Conservation (phyloP, 1,140 invertebrate genomes). For the Chionoecetes opilio region DNA sequence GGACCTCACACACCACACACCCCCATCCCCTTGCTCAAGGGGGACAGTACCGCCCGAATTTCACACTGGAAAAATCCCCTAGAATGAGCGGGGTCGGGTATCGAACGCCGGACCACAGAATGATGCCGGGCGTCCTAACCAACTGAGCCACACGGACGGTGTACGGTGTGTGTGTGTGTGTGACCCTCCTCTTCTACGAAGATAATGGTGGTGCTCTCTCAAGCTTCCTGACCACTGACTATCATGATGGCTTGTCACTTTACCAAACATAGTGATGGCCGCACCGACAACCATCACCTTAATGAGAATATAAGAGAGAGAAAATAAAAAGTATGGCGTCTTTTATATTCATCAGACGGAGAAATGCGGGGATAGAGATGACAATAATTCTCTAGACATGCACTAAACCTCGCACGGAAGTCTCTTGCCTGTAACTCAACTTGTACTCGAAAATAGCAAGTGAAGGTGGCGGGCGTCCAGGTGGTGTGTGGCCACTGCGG, state of each 20-base stretch:
- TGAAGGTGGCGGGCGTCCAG: neutral
- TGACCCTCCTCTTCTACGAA: neutral
- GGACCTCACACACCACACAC: no score
- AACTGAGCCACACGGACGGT: no score
- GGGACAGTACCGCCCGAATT: no score
- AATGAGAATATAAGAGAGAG: constrained; percentile 22
- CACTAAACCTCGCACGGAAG: neutral
- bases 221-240: neutral
- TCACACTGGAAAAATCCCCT: no score
- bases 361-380: neutral
- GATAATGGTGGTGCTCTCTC: neutral
- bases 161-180: neutral
- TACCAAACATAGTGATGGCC: constrained; percentile 9
- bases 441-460: neutral
- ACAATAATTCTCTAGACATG: neutral
- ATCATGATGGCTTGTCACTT: constrained; percentile 17
- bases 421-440: neutral
- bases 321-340: neutral
- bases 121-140: no score
- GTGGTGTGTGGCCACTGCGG: neutral
- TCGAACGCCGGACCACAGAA: no score
- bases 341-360: neutral
- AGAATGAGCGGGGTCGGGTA: no score
- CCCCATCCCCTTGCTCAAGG: no score
- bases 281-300: constrained; percentile 15